Evolutionary conservation across 2,888 invertebrate species (phyloP).

Genomic region (Hydrotaea diabolus): DNA sequence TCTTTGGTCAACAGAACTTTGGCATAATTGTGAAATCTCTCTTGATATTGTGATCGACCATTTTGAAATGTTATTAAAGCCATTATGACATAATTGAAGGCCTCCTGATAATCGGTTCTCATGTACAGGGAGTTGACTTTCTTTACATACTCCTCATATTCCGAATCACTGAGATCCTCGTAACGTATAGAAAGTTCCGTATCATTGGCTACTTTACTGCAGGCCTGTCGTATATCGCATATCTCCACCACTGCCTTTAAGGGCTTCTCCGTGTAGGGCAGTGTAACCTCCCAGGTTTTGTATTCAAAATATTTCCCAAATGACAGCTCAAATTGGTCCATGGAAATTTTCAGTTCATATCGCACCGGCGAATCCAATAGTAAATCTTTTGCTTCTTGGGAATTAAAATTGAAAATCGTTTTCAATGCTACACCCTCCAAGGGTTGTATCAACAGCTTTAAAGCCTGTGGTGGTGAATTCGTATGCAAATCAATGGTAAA

Average conservation of each 20-base stretch:
- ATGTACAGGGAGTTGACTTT: constrained; percentile 48
- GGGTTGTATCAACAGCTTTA: constrained; percentile 45
- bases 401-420: constrained; percentile 61
- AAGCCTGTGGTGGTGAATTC: constrained; percentile 63
- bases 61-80: constrained; percentile 43
- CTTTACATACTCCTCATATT: constrained; percentile 47
- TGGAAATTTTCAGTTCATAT: constrained; percentile 59
- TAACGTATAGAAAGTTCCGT: constrained; percentile 36
- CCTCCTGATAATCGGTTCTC: constrained; percentile 60
- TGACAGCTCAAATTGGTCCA: constrained; percentile 52
- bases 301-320: constrained; percentile 66
- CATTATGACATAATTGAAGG: constrained; percentile 51
- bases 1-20: constrained; percentile 33
- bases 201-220: constrained; percentile 55
- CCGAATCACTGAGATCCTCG: constrained; percentile 45
- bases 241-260: constrained; percentile 54
- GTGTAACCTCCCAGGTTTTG: constrained; percentile 59
- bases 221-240: constrained; percentile 66
- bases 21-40: constrained; percentile 51
- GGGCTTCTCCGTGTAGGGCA: constrained; percentile 52
- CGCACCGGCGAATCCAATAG: constrained; percentile 65
- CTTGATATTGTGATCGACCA: constrained; percentile 24
- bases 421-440: constrained; percentile 55
- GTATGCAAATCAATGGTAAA: constrained; percentile 64
- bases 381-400: constrained; percentile 63